Conservation (phyloP, 2,888 invertebrate species). For the Pterostichus niger region DNA sequence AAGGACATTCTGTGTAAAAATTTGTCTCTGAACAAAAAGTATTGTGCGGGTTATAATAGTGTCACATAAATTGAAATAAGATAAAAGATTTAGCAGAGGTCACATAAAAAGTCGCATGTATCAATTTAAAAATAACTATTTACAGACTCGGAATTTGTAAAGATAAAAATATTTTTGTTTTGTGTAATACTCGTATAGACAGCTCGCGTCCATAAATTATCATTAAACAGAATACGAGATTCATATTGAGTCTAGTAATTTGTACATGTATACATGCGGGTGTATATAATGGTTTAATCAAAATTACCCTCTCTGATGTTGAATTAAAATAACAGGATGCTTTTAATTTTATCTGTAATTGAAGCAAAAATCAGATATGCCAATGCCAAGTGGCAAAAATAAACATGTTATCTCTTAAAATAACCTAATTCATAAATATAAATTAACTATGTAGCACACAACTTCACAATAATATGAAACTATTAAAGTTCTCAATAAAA, state of each 20-base stretch:
- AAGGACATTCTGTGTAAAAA: too few species aligned
- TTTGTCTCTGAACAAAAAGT: background rate
- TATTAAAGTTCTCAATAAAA: too few species aligned
- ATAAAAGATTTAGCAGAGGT: background rate
- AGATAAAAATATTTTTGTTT: constrained; percentile 24
- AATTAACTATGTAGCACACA: background rate
- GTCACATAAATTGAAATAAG: background rate
- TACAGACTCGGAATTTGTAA: background rate
- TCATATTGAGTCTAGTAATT: constrained; percentile 43
- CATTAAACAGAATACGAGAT: constrained; percentile 7
- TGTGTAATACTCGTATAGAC: background rate
- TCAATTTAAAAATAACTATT: constrained; percentile 25
- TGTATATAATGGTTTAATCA: background rate
- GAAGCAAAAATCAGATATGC: background rate
- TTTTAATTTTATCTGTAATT: constrained; percentile 7
- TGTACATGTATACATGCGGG: constrained; percentile 12
- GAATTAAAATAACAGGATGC: constrained; percentile 2
- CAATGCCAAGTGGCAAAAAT: background rate
- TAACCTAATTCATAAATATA: background rate
- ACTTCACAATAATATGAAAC: too few species aligned
- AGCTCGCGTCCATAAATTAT: constrained; percentile 34
- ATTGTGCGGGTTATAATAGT: background rate
- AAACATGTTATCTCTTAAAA: background rate
- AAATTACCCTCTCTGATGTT: background rate
- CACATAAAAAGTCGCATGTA: constrained; percentile 6